These are phyloP conservation scores for Lindbergichthys nudifrons DNA, from an alignment of 2,797 vertebrate genomes.

Conservation along the genomic window DNA sequence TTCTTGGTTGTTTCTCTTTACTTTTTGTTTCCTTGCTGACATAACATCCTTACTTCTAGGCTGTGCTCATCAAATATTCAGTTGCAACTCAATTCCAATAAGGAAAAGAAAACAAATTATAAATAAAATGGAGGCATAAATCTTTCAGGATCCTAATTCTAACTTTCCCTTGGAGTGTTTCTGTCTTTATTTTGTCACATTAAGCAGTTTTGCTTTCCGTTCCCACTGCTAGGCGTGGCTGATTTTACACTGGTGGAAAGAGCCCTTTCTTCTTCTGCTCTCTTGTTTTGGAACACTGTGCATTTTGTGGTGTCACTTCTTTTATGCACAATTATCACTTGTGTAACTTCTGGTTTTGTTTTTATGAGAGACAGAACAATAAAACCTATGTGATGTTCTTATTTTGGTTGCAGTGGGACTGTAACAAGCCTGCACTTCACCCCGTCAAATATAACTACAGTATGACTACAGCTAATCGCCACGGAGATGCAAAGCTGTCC, in stretches of 20 bases:
- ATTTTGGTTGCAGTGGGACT: constrained; percentile 55
- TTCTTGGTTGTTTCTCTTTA: constrained; percentile 75
- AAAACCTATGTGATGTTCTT: constrained; percentile 67
- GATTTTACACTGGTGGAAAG: constrained; percentile 63
- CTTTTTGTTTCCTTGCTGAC: constrained; percentile 77
- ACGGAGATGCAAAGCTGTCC: constrained; percentile 47
- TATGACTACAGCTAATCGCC: constrained; percentile 54
- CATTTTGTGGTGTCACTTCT: constrained; percentile 78
- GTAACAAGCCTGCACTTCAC: constrained; percentile 47
- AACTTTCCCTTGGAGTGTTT: constrained; percentile 80
- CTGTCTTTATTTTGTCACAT: constrained; percentile 82
- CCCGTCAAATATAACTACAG: constrained; percentile 35
- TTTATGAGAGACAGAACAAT: constrained; percentile 75
- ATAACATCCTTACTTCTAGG: constrained; percentile 82
- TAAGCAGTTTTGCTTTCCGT: constrained; percentile 81
- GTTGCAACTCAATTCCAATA: constrained; percentile 81
- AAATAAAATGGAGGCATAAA: constrained; percentile 84
- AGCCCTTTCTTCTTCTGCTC: constrained; percentile 71
- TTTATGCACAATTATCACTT: constrained; percentile 81
- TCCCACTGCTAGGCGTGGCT: constrained; percentile 78
- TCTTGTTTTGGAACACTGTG: constrained; percentile 75
- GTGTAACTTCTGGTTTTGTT: constrained; percentile 76
- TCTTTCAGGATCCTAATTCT: constrained; percentile 84
- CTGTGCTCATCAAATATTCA: constrained; percentile 85
- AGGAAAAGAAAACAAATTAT: constrained; percentile 84